Conservation (phyloP, 2,888 invertebrate genomes). For the Hemistola chrysoprasaria region DNA sequence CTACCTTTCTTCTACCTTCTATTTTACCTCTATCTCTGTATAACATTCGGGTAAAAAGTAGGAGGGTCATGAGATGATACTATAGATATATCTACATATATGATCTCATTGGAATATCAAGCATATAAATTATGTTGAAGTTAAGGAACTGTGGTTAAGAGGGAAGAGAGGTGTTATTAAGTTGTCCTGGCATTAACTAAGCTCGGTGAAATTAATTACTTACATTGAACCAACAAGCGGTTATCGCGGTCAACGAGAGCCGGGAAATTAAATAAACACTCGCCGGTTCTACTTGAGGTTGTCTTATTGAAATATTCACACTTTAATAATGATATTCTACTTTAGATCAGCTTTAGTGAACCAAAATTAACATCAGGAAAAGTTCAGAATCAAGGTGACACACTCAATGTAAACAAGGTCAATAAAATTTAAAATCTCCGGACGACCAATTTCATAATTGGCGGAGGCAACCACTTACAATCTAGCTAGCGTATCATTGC, state of each 20-base stretch:
- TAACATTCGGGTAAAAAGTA: too few relatives aligned
- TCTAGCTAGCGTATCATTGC: too few relatives aligned
- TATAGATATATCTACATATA: constrained; percentile 8
- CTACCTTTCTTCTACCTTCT: too few relatives aligned
- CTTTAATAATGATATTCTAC: constrained; percentile 9
- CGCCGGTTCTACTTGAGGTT: constrained; percentile 45
- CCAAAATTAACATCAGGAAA: not conserved
- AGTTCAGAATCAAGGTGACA: constrained; percentile 3
- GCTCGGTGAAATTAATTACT: constrained; percentile 68
- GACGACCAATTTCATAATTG: constrained; percentile 1
- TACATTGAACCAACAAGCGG: constrained; percentile 64
- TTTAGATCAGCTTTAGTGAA: too few relatives aligned
- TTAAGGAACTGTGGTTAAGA: constrained; percentile 28
- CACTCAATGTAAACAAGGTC: constrained; percentile 4
- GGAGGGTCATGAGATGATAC: too few relatives aligned
- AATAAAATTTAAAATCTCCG: constrained; percentile 4
- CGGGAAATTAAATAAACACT: constrained; percentile 66
- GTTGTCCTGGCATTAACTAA: constrained; percentile 52
- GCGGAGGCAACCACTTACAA: not conserved
- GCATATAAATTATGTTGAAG: constrained; percentile 2
- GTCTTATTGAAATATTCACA: constrained; percentile 42
- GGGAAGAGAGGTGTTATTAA: constrained; percentile 46
- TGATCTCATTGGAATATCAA: too few relatives aligned
- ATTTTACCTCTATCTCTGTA: too few relatives aligned
- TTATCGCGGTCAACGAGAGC: constrained; percentile 53